Base-by-base conservation (phyloP, 2,888 invertebrate species). In the Ferrisia virgata region DNA sequence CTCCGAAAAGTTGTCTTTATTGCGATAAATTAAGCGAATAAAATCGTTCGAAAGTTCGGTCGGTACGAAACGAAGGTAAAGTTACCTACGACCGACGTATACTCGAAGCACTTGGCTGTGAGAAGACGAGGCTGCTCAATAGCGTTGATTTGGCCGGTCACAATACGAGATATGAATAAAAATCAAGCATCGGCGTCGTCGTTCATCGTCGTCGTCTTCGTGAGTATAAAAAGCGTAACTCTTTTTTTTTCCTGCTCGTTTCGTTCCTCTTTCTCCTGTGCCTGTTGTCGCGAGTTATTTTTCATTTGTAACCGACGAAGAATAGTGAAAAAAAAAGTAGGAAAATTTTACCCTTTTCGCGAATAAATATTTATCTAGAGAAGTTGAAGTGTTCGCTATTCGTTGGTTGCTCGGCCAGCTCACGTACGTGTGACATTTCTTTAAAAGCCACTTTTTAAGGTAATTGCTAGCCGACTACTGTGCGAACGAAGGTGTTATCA, bases 101-200 rank as follows among this genome's bases (percentile, higher is more conserved):
- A n/a, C n/a, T n/a, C n/a, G n/a, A n/a, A n/a, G n/a, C n/a, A n/a
- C n/a, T n/a, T n/a, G n/a, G n/a, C n/a, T n/a, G n/a, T n/a, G 28
- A 4, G 11, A 15, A 43, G 15, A 15, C 43, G 28, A 13, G 28
- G 15, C 28, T 15, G 28, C 64, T 64, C 64, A 28, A 64, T 64
- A 64, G 64, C 64, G 64, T 64, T 64, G 64, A 64, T 64, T 64
- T 64, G 28, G 64, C 25, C 64, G 64, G 64, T 64, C 64, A 28
- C 64, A 13, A 64, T 64, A 64, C 64, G 64, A 64, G 64, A 64
- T 64, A 64, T 64, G 64, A 64, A 64, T 64, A 64, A 64, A 64
- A 64, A 64, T 64, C 64, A 9, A 64, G 53, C 64, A 39, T 39
- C 39, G 5, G 22, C 18, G 8, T 3, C 0, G n/a, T n/a, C n/a